A percentile compares a stretch with the other conserved stretches of the same genome.
Conservation (phyloP, 2,113 vertebrate species). For the Rattus rattus region DNA sequence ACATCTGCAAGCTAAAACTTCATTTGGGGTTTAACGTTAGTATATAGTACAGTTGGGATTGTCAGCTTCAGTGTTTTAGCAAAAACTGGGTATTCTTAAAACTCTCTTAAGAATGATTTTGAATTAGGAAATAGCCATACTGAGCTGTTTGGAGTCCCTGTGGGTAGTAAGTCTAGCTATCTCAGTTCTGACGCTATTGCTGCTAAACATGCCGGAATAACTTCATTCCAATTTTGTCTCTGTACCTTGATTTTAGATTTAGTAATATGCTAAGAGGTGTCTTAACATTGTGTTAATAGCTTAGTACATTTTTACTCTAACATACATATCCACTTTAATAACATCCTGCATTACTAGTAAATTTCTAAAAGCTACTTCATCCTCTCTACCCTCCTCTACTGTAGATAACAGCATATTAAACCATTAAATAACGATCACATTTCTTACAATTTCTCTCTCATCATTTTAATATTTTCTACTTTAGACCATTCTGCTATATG, state of each 20-base stretch:
- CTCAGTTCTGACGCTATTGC: not conserved
- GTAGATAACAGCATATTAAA: constrained; percentile 35
- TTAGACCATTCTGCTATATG: constrained; percentile 28
- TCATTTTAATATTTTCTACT: constrained; percentile 9
- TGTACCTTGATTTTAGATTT: constrained; percentile 27
- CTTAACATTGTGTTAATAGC: not conserved
- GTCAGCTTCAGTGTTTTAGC: not conserved
- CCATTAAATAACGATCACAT: constrained; percentile 43
- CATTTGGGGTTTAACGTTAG: constrained; percentile 6
- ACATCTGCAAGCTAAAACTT: not conserved
- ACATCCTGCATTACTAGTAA: not conserved
- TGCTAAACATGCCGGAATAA: not conserved
- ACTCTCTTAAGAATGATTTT: constrained; percentile 16
- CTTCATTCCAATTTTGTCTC: not conserved
- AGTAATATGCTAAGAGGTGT: not conserved
- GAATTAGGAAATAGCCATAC: not conserved
- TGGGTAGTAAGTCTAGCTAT: not conserved
- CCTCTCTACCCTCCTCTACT: not conserved
- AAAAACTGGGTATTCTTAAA: constrained; percentile 10
- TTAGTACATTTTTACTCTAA: constrained; percentile 4
- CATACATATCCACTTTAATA: not conserved
- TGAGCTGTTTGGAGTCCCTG: not conserved
- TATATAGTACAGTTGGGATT: not conserved
- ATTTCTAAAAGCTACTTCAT: not conserved
- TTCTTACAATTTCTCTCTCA: constrained; percentile 33